phyloP scores from a whole-genome alignment of 2,797 vertebrate genomes.

The Coranthus polyacanthus region DNA sequence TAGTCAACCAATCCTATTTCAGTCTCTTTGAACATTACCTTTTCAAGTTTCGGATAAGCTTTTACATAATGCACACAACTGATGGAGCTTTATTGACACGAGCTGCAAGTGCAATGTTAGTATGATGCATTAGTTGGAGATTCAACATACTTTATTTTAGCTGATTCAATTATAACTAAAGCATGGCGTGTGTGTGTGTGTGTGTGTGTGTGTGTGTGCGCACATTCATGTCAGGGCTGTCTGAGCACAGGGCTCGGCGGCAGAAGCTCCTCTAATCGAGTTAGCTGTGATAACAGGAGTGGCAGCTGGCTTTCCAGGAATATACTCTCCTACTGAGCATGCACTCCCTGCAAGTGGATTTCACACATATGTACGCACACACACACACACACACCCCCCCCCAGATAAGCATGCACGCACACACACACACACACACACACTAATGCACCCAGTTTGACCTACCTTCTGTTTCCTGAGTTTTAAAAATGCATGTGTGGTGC shows the following conservation, averaged over 20 bases:
- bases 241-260: constrained; percentile 39
- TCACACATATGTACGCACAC: constrained; percentile 28
- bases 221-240: constrained; percentile 15
- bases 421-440: constrained; percentile 15
- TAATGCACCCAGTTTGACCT: constrained; percentile 16
- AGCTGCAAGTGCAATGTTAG: constrained; percentile 20
- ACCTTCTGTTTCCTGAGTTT: constrained; percentile 41
- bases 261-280: constrained; percentile 69
- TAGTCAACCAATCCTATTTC: background rate
- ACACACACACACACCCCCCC: background rate
- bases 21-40: background rate
- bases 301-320: constrained; percentile 78
- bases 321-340: constrained; percentile 56
- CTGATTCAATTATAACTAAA: constrained; percentile 41
- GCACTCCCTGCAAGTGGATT: constrained; percentile 52
- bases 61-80: background rate
- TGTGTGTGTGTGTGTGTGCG: background rate
- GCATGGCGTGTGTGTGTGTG: background rate
- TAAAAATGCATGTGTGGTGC: constrained; percentile 52
- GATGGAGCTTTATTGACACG: constrained; percentile 19
- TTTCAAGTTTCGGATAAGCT: background rate
- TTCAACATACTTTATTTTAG: constrained; percentile 30
- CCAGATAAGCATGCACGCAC: constrained; percentile 13
- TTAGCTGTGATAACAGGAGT: constrained; percentile 73
- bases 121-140: constrained; percentile 19